Conservation (phyloP, 2,888 invertebrate species). For the Eupithecia dodoneata region DNA sequence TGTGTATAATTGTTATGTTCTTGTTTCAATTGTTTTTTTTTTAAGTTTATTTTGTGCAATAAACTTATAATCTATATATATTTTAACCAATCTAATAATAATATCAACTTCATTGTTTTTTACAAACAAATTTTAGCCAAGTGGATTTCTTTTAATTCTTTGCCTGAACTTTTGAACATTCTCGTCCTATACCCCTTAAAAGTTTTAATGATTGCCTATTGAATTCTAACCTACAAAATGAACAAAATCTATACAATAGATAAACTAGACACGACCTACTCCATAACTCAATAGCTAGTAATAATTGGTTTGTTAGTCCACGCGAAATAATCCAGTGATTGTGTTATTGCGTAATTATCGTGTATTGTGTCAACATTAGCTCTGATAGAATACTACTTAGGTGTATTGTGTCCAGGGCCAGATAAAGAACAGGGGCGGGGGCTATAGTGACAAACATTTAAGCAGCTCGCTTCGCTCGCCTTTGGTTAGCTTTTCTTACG, state of each 20-base stretch:
- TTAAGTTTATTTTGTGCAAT: too few species aligned
- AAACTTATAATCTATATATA: too few species aligned
- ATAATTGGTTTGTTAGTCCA: slow-evolving; percentile 3
- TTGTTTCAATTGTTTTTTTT: too few species aligned
- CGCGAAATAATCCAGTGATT: slow-evolving; percentile 11
- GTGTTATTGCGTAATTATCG: slow-evolving; percentile 7
- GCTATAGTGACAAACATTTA: neutral
- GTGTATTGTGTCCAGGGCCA: neutral
- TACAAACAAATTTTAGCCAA: too few species aligned
- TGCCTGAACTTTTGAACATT: too few species aligned
- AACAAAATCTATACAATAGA: neutral
- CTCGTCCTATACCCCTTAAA: too few species aligned
- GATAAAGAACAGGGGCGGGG: neutral
- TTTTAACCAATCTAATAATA: too few species aligned
- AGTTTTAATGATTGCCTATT: too few species aligned
- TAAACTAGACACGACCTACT: neutral
- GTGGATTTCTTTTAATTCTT: too few species aligned
- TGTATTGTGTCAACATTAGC: slow-evolving; percentile 5
- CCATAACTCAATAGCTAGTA: slow-evolving; percentile 4
- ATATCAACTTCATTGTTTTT: too few species aligned
- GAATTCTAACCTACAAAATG: neutral
- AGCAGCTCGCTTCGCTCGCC: neutral
- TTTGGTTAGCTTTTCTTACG: neutral
- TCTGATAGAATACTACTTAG: neutral
- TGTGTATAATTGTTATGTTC: too few species aligned